Base-by-base conservation (phyloP, 2,888 invertebrate species). In the Hemicrepidius hirtus region DNA sequence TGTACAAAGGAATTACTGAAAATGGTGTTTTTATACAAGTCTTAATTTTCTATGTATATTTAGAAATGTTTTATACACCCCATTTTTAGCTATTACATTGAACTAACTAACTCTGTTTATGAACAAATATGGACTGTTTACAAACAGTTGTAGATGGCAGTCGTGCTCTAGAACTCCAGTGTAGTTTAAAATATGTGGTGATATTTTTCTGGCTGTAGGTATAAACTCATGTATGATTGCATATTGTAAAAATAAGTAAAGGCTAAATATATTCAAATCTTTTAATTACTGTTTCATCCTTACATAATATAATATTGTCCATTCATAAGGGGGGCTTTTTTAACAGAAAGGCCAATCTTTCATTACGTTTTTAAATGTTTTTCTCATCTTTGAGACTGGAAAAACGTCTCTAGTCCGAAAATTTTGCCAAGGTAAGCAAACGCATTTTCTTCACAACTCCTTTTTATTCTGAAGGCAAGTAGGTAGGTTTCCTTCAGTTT, bases 1-100 rank as follows among this genome's bases (percentile, higher is more conserved):
- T 87, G 87, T 88, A 87, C 87, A 88, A 87, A 88, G 86, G 86
- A 87, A 87, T 86, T 87, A 87, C 86, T 85, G 85, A 86, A 85
- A 85, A 84, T 85, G 85, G 85, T 86, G 86, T 86, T 86, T 86
- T 86, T 86, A 86, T 86, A 86, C 85, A 85, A 85, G 84, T 85
- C 85, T 85, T 85, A 83, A 85, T 85, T 86, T 86, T 86, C 84
- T 85, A 85, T 85, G 85, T 86, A 86, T 84, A 83, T 83, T 84
- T 85, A 84, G 84, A 85, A 85, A 82, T 83, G 81, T 82, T 82
- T 82, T 82, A 82, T 83, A 83, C 83, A 82, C 81, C 82, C 82
- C 80, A 80, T 81, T 82, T 81, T 75, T 82, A 84, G 83, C 83
- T 84, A 84, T 83, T 82, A 83, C 80, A 82, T 81, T 82, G 79